Base-by-base conservation (phyloP, 2,113 vertebrate species). In the Platichthys flesus region DNA sequence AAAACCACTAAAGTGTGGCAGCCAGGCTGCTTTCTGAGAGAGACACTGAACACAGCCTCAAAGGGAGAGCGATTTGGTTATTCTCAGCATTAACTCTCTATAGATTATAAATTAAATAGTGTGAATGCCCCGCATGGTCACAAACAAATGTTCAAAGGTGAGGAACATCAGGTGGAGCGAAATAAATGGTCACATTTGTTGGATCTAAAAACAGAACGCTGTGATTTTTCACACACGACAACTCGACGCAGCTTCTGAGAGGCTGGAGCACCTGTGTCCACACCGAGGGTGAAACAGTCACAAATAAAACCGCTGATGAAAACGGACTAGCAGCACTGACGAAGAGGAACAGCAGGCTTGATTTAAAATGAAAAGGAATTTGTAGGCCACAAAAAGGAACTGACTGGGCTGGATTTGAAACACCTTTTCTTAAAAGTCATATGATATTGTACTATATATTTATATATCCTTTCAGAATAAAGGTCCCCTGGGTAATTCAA, bases 271-370 rank as follows among this genome's bases (percentile, higher is more conserved):
- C 59, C 75, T 77, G 72, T 24, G 51, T 49, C 78, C 67, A 47
- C 37, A 70, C 24, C 81, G 73, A 67, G 79, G 79, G 73, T 84
- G 84, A 69, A 74, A 71, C 61, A 49, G 73, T 81, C 67, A 28
- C 69, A 81, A 85, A 87, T 81, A 35, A 75, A 84, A 67, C 60
- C 3, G 60, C 61, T 52, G 61, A 60, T 49, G 58, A 52, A 66
- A 4, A 55, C 65, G 59, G 54, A 61, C 23, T 63, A 3, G 21
- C 31, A 68, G 76, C 56, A 24, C 57, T 31, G 77, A 69, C 47
- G 52, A 49, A 81, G 35, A 74, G 24, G 45, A 51, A 9, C 35
- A 37, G 35, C 35, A 37, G 9, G 35, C 8, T 31, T 37, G 35
- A 56, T 51, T 13, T 15, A n/a, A 51, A 18, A 18, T 18, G 16